A percentile compares a stretch with the other conserved stretches of the same genome.
These are phyloP conservation scores for Julus scandinavius DNA, from an alignment of 2,888 invertebrate genomes.

Conservation along the genomic window DNA sequence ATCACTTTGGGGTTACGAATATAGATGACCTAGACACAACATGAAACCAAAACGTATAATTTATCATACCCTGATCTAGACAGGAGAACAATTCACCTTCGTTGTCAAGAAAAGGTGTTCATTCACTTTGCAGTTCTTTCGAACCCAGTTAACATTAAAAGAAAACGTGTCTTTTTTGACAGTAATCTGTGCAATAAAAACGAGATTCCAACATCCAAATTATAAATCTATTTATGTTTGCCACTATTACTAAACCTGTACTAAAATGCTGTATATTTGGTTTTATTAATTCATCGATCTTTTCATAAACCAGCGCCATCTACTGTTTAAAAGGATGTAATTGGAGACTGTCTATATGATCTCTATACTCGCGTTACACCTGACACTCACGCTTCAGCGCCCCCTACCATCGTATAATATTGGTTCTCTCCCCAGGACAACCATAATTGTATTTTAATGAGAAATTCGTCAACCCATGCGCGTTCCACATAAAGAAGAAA, in stretches of 20 bases:
- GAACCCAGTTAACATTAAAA: not conserved
- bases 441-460: slow-evolving; percentile 41
- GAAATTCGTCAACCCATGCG: not conserved
- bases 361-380: not conserved
- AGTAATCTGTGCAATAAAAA: no score
- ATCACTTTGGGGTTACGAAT: no score
- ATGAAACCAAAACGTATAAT: not conserved
- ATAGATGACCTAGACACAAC: not conserved
- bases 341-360: not conserved
- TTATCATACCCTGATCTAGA: not conserved
- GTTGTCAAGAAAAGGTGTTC: not conserved
- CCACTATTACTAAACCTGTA: no score
- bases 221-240: no score
- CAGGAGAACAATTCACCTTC: not conserved
- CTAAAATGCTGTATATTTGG: no score
- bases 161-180: not conserved
- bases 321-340: not conserved
- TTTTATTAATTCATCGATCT: not conserved
- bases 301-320: not conserved
- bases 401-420: not conserved
- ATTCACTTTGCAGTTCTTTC: not conserved
- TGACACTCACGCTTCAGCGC: slow-evolving; percentile 29
- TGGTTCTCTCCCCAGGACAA: not conserved
- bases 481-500: no score
- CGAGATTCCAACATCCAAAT: no score